Percentiles rank a stretch among this genome's conserved stretches.
These are phyloP conservation scores for Nomada fucata DNA, from an alignment of 2,888 invertebrate genomes.

Conservation along the genomic window DNA sequence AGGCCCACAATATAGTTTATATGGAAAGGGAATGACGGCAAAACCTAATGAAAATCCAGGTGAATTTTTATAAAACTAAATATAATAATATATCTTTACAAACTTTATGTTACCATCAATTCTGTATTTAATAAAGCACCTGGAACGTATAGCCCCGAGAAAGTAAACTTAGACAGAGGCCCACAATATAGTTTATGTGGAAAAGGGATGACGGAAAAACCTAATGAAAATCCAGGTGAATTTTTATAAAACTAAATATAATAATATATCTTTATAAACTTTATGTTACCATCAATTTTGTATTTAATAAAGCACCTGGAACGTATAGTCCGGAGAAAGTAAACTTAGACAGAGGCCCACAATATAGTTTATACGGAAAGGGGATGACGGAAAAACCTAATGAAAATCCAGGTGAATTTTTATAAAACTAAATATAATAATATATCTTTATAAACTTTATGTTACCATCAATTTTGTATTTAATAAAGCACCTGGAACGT, in stretches of 20 bases:
- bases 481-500: slow-evolving; percentile 86
- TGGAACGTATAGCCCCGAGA: slow-evolving; percentile 87
- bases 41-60: slow-evolving; percentile 54
- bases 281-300: background rate
- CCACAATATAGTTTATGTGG: slow-evolving; percentile 86
- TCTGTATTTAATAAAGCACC: slow-evolving; percentile 84
- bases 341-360: slow-evolving; percentile 86
- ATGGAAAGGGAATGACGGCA: slow-evolving; percentile 25
- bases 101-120: background rate
- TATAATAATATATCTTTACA: background rate
- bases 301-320: too few species aligned
- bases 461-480: background rate
- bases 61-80: slow-evolving; percentile 16
- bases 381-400: slow-evolving; percentile 30
- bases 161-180: slow-evolving; percentile 85
- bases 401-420: slow-evolving; percentile 53
- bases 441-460: background rate
- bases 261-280: too few species aligned
- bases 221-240: slow-evolving; percentile 54
- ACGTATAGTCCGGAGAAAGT: slow-evolving; percentile 86
- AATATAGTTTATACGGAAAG: slow-evolving; percentile 85
- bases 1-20: slow-evolving; percentile 87
- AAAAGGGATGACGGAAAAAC: slow-evolving; percentile 30
- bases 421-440: background rate
- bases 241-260: background rate